phyloP scores from a whole-genome alignment of 35 echinoderm and acorn worm species.

The Lytechinus pictus region DNA sequence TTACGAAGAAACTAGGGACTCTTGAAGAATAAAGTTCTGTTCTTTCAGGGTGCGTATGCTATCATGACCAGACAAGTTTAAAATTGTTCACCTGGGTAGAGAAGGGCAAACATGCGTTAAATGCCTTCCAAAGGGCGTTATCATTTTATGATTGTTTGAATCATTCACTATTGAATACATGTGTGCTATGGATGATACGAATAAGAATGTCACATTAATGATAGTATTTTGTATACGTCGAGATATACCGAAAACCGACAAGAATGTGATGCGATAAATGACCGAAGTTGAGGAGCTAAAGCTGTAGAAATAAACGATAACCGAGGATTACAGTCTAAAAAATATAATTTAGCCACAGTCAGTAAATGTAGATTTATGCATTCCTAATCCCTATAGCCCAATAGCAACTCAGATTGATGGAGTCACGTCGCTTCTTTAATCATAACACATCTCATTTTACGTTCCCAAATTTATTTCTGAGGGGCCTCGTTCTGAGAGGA shows the following conservation, averaged over 20 bases:
- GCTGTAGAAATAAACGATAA: neutral
- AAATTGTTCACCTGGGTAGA: too few species aligned
- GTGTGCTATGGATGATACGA: too few species aligned
- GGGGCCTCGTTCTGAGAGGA: neutral
- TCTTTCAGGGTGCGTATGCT: too few species aligned
- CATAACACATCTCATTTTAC: slow-evolving; percentile 13
- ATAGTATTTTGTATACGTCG: neutral
- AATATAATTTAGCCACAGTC: neutral
- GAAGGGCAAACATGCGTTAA: too few species aligned
- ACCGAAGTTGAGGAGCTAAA: neutral
- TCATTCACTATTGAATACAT: too few species aligned
- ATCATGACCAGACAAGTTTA: too few species aligned
- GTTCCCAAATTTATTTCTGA: neutral
- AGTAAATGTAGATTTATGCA: slow-evolving; percentile 13
- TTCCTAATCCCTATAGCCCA: neutral
- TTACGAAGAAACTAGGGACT: too few species aligned
- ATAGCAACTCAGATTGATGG: neutral
- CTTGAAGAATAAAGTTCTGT: too few species aligned
- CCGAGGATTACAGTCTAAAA: neutral
- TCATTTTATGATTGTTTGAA: too few species aligned
- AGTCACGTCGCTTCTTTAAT: slow-evolving; percentile 11
- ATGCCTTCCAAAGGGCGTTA: too few species aligned
- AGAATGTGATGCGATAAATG: neutral
- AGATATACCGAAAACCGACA: neutral
- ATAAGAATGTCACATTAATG: too few species aligned